Conservation (phyloP, 2,888 invertebrate genomes). For the Bombyx huttoni region DNA sequence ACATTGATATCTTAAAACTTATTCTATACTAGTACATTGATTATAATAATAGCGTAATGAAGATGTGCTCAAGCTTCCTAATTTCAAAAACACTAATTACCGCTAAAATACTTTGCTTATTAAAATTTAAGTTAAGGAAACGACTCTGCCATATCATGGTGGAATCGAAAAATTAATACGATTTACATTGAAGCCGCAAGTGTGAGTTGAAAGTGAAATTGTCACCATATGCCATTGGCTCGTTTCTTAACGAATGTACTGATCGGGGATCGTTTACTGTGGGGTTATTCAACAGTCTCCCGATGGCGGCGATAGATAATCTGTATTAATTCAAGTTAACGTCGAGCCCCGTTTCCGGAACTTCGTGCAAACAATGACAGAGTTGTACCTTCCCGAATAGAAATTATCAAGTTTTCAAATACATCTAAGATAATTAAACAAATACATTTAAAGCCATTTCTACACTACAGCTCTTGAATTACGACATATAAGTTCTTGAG, state of each 20-base stretch:
- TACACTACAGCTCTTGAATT: background rate
- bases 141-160: conserved; percentile 15
- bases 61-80: conserved; percentile 35
- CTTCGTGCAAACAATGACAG: background rate
- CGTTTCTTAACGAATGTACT: background rate
- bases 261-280: background rate
- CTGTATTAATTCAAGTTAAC: background rate
- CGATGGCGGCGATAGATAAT: background rate
- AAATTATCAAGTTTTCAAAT: background rate
- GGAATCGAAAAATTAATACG: background rate
- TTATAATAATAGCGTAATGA: conserved; percentile 26
- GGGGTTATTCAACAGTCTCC: background rate
- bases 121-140: conserved; percentile 14
- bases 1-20: conserved; percentile 35
- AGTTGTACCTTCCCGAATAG: conserved; percentile 4
- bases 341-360: background rate
- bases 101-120: conserved; percentile 15
- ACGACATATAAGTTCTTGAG: too few relatives aligned
- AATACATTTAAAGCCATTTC: background rate
- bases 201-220: background rate
- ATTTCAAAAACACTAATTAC: conserved; percentile 16
- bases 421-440: background rate
- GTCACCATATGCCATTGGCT: background rate
- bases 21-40: conserved; percentile 36
- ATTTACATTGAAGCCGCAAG: background rate